Conservation (phyloP, 2,113 vertebrate species). For the Bubalus kerabau region DNA sequence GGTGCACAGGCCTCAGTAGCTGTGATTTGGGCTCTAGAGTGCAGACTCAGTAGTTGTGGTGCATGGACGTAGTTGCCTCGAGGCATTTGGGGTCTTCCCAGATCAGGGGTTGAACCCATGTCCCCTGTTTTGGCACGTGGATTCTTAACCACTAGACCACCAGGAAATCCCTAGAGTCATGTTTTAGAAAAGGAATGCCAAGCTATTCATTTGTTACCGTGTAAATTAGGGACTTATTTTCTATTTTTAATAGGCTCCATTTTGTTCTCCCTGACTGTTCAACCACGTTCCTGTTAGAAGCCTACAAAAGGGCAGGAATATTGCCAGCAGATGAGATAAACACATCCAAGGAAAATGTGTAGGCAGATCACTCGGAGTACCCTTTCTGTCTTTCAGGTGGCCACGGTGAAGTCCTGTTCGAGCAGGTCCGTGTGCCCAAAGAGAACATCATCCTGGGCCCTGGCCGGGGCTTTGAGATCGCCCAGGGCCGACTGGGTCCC, state of each 20-base stretch:
- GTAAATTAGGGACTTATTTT: background rate
- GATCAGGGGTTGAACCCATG: background rate
- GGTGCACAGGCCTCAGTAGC: background rate
- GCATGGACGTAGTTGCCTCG: background rate
- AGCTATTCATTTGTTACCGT: background rate
- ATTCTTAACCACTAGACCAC: background rate
- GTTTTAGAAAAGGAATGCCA: background rate
- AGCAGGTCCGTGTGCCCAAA: slow-evolving; percentile 74
- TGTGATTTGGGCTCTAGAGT: background rate
- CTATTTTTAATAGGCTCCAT: background rate
- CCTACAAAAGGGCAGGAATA: background rate
- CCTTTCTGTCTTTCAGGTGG: slow-evolving; percentile 62
- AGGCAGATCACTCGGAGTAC: background rate
- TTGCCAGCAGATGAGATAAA: background rate
- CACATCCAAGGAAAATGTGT: background rate
- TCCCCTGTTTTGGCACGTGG: background rate
- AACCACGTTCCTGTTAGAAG: background rate
- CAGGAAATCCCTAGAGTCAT: background rate
- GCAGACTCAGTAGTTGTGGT: background rate
- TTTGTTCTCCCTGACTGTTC: background rate
- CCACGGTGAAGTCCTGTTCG: slow-evolving; percentile 74
- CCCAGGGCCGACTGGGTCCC: slow-evolving; percentile 76
- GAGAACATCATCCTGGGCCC: slow-evolving; percentile 73
- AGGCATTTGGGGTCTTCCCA: background rate
- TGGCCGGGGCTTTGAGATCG: slow-evolving; percentile 76